Percentiles rank a stretch among this genome's conserved stretches.
Conservation (phyloP, 1,140 invertebrate genomes). For the Rhyzopertha dominica region DNA sequence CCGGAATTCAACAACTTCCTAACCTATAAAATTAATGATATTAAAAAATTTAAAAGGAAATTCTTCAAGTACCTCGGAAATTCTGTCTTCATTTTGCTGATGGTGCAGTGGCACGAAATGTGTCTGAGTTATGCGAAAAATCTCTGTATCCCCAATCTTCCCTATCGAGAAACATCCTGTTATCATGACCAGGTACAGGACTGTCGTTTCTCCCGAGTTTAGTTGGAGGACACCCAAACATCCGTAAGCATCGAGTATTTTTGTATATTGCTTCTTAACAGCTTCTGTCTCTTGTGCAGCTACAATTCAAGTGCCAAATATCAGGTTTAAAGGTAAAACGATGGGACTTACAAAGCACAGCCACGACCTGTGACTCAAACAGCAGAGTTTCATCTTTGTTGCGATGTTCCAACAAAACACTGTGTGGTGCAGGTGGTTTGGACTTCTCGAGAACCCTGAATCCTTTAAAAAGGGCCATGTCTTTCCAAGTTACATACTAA, state of each 20-base stretch:
- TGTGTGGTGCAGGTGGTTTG: slow-evolving; percentile 79
- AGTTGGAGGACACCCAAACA: slow-evolving; percentile 86
- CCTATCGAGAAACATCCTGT: slow-evolving; percentile 92
- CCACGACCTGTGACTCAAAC: slow-evolving; percentile 86
- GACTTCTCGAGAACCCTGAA: slow-evolving; percentile 87
- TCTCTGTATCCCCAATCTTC: slow-evolving; percentile 88
- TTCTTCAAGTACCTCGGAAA: slow-evolving; percentile 64
- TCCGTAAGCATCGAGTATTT: slow-evolving; percentile 87
- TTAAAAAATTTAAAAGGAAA: no score
- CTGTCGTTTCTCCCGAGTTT: slow-evolving; percentile 74
- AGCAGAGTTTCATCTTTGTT: slow-evolving; percentile 80
- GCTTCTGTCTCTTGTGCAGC: slow-evolving; percentile 78
- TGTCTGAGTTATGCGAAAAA: slow-evolving; percentile 90
- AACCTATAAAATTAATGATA: slow-evolving; percentile 46
- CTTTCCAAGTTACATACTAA: slow-evolving; percentile 12
- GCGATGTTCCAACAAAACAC: slow-evolving; percentile 82
- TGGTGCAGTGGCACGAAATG: slow-evolving; percentile 83
- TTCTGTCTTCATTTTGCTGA: slow-evolving; percentile 71
- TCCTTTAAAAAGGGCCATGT: slow-evolving; percentile 89
- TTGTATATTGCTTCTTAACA: slow-evolving; percentile 82
- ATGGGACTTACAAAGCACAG: slow-evolving; percentile 66
- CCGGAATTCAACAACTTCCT: slow-evolving; percentile 90
- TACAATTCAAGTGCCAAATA: slow-evolving; percentile 31
- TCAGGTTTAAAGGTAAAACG: slow-evolving; percentile 3
- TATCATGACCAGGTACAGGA: slow-evolving; percentile 87